Evolutionary conservation across 2,888 invertebrate genomes (phyloP), one percentile per base, ranked within the genome.

Genomic region (Cryptocheilus praepositus): DNA sequence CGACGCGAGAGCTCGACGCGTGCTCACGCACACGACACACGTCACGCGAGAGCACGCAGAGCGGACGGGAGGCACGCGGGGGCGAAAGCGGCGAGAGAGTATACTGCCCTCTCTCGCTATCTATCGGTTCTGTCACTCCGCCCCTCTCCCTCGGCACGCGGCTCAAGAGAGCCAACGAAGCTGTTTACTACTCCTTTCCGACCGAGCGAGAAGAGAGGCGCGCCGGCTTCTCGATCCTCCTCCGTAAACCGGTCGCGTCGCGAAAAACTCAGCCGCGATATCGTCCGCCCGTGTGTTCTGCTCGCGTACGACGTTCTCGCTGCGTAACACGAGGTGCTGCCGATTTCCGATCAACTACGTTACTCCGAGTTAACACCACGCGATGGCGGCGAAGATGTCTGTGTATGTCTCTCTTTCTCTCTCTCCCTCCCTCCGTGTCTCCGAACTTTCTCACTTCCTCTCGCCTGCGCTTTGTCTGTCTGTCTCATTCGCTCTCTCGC

Each of bases 71-170:
- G 44, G 58, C 61, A 56, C 51, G 45, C 36, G 25, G 58, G 36
- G 49, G 36, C 62, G 57, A 49, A 22, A 58, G 56, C 62, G 61
- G 59, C 28, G 51, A 25, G 36, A 16, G 8, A 53, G 19, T 18
- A 8, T 63, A 53, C 5, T 58, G 46, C 62, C 54, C 52, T 54
- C 73, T 58, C 56, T 58, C 65, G 44, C 62, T 52, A 51, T n/a
- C 51, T 60, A 21, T 52, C 28, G 45, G 4, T 19, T 61, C 61
- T 56, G 13, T 51, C 59, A 21, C 70, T 60, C 28, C 64, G 4
- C 52, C 36, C 65, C 74, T 44, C 67, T 75, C 76, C 64, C 62
- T 44, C 69, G 66, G 76, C 79, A 79, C 76, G 82, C 81, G 78
- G 80, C 74, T 55, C 63, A 70, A 65, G 69, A 49, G 53, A 69